phyloP scores from a whole-genome alignment of 2,797 vertebrate genomes.

The Sebastes hubbsi region DNA sequence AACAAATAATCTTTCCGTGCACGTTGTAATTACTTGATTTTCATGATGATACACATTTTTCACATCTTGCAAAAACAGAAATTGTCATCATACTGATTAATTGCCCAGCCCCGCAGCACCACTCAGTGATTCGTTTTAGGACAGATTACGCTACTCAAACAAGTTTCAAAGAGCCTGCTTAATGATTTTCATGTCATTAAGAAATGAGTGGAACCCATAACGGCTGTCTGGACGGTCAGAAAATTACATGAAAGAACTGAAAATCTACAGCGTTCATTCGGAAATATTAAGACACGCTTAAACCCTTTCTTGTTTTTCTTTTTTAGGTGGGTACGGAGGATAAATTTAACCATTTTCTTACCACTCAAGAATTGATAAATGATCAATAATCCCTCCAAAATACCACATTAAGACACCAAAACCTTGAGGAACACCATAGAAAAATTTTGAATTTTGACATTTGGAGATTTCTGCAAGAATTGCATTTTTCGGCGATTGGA shows the following conservation, averaged over 20 bases:
- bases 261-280: not conserved
- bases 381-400: too few species aligned
- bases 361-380: too few species aligned
- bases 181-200: too few species aligned
- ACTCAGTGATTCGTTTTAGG: not conserved
- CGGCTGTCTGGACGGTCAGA: not conserved
- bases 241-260: not conserved
- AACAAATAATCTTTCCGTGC: not conserved
- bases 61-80: not conserved
- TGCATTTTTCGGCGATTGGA: too few species aligned
- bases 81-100: not conserved
- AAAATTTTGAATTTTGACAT: too few species aligned
- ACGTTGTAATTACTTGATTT: rapidly evolving
- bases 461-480: too few species aligned
- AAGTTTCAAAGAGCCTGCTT: not conserved
- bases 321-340: too few species aligned
- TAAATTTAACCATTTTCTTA: too few species aligned
- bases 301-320: too few species aligned
- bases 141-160: not conserved
- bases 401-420: too few species aligned
- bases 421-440: too few species aligned
- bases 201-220: not conserved
- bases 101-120: rapidly evolving
- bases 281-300: not conserved
- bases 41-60: not conserved